Percentiles rank a stretch among this genome's conserved stretches.
Conservation (phyloP, 1,140 invertebrate genomes). For the Tetragnatha versicolor region DNA sequence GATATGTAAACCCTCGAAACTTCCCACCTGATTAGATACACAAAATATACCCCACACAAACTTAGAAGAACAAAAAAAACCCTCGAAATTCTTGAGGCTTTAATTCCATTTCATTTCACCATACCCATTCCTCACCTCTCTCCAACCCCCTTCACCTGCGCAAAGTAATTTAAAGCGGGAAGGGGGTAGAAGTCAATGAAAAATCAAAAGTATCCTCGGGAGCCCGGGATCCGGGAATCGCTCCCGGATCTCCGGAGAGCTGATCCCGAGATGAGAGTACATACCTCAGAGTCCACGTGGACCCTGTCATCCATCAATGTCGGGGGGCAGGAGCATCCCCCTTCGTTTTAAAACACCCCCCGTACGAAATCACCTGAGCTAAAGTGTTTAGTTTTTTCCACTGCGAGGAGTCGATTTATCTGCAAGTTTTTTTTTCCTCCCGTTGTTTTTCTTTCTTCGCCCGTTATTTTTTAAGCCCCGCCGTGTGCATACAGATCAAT, state of each 20-base stretch:
- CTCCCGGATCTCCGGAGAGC: slow-evolving; percentile 34
- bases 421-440: slow-evolving; percentile 3
- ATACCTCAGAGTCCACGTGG: slow-evolving; percentile 35
- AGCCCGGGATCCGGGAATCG: slow-evolving; percentile 13
- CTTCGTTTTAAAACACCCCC: slow-evolving; percentile 31
- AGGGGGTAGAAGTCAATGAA: slow-evolving; percentile 18
- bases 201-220: slow-evolving; percentile 24
- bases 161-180: slow-evolving; percentile 17
- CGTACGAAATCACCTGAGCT: slow-evolving; percentile 23
- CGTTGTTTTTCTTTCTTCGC: neutral
- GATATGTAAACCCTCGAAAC: no score
- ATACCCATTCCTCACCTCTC: no score
- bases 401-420: slow-evolving; percentile 4
- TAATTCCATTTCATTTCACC: no score
- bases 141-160: neutral
- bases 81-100: no score
- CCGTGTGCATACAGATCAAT: slow-evolving; percentile 48
- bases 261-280: slow-evolving; percentile 45
- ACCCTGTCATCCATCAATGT: slow-evolving; percentile 45
- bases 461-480: neutral
- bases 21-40: no score
- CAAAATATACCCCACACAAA: no score
- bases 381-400: slow-evolving; percentile 30
- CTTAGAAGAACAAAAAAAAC: no score
- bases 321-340: slow-evolving; percentile 1